Conservation (phyloP, 2,797 vertebrate genomes). For the Acestrorhynchus altus region DNA sequence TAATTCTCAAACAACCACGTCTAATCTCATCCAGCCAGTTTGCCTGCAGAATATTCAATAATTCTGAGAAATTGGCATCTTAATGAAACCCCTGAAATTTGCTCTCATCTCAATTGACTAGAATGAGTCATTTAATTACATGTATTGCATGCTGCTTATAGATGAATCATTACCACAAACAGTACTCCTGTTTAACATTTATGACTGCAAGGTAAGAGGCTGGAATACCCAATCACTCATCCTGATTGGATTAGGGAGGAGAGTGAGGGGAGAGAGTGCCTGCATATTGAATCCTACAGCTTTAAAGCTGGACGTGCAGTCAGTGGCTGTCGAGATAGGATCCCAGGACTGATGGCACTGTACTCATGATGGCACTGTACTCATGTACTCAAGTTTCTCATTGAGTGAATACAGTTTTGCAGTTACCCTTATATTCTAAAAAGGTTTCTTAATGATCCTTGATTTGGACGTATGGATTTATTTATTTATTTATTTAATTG, state of each 20-base stretch:
- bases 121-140: slow-evolving; percentile 60
- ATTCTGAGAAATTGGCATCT: slow-evolving; percentile 61
- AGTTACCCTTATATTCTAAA: background rate
- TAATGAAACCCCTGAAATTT: slow-evolving; percentile 65
- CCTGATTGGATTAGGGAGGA: slow-evolving; percentile 30
- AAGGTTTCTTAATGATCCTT: background rate
- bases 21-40: slow-evolving; percentile 62
- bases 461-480: no score
- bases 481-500: no score
- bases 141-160: slow-evolving; percentile 57
- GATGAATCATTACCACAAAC: slow-evolving; percentile 61
- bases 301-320: slow-evolving; percentile 24
- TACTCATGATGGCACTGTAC: background rate
- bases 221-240: slow-evolving; percentile 46
- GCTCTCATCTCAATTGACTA: slow-evolving; percentile 62
- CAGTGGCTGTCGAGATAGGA: background rate
- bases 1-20: slow-evolving; percentile 57
- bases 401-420: background rate
- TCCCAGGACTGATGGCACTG: background rate
- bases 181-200: slow-evolving; percentile 53
- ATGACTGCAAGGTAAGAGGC: slow-evolving; percentile 48
- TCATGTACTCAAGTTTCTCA: background rate
- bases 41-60: slow-evolving; percentile 61
- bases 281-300: slow-evolving; percentile 19
- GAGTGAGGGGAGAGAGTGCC: background rate